Conservation (phyloP, 2,113 vertebrate species). For the Falcunculus frontatus region DNA sequence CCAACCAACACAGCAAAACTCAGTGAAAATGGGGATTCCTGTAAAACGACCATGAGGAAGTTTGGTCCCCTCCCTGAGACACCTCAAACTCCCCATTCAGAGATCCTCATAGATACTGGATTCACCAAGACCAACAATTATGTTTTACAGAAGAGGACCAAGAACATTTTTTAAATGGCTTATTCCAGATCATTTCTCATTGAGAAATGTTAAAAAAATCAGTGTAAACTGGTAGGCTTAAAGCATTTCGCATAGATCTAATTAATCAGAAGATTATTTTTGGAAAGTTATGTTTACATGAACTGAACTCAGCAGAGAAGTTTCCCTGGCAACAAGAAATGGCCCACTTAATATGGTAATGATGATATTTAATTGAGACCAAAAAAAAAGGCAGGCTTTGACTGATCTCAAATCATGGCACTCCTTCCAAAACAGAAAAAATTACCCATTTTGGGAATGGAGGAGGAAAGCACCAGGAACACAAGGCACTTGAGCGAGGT, state of each 20-base stretch:
- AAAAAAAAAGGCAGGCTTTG: not conserved
- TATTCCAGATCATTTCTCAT: not conserved
- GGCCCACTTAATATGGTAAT: slow-evolving; percentile 63
- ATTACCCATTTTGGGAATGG: not conserved
- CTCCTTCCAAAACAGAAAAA: not conserved
- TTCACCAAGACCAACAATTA: not conserved
- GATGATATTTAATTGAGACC: slow-evolving; percentile 39
- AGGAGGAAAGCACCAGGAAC: not conserved
- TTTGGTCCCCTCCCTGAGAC: not conserved
- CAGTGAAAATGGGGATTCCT: not conserved
- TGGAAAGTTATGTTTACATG: slow-evolving; percentile 54
- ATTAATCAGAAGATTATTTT: slow-evolving; percentile 62
- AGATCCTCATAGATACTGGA: not conserved
- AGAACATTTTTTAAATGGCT: not conserved
- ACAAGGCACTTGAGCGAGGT: not conserved
- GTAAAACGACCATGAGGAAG: not conserved
- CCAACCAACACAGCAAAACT: not conserved
- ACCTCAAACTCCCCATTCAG: not conserved
- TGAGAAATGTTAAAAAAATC: not conserved
- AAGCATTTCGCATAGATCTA: not conserved
- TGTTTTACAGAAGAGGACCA: not conserved
- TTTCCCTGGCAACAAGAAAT: slow-evolving; percentile 58
- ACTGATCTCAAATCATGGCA: not conserved
- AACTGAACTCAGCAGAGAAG: slow-evolving; percentile 42
- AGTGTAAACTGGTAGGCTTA: not conserved